Evolutionary conservation across 2,113 vertebrate genomes (phyloP).

Genomic region (Herpailurus yagouaroundi): DNA sequence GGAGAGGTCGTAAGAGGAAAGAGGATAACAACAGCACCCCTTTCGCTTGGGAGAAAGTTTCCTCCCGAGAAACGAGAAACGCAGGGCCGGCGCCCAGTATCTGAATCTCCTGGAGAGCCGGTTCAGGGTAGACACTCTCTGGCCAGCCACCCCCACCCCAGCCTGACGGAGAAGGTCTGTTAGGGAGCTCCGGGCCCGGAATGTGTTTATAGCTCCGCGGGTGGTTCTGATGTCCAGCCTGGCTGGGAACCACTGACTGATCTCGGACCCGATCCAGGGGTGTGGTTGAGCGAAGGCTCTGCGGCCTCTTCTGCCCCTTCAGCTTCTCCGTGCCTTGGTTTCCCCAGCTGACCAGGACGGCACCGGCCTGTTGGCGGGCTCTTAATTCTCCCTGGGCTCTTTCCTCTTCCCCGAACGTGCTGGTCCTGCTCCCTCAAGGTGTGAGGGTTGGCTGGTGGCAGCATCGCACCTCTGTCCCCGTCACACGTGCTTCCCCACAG

Average conservation of each 20-base stretch:
- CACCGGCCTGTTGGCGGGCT: too few relatives aligned
- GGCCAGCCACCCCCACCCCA: neutral
- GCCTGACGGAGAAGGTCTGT: neutral
- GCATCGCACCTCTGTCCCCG: neutral
- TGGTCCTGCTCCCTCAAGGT: neutral
- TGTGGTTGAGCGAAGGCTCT: neutral
- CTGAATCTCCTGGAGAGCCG: neutral
- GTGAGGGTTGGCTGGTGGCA: neutral
- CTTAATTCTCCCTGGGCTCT: accelerated
- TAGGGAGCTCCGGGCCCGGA: neutral
- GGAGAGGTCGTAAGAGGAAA: neutral
- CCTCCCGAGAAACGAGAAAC: neutral
- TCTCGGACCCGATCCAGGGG: accelerated
- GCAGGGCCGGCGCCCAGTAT: neutral
- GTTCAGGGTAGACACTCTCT: neutral
- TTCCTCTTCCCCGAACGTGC: too few relatives aligned
- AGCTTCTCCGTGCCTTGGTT: neutral
- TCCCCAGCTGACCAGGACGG: neutral
- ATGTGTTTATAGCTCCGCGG: accelerated
- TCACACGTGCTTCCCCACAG: accelerated
- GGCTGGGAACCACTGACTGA: neutral
- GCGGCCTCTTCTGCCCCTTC: too few relatives aligned
- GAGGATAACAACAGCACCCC: accelerated
- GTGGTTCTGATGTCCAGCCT: neutral
- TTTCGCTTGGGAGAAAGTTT: neutral